Evolutionary conservation across 2,113 vertebrate species (phyloP).

Genomic region (Felis chaus): DNA sequence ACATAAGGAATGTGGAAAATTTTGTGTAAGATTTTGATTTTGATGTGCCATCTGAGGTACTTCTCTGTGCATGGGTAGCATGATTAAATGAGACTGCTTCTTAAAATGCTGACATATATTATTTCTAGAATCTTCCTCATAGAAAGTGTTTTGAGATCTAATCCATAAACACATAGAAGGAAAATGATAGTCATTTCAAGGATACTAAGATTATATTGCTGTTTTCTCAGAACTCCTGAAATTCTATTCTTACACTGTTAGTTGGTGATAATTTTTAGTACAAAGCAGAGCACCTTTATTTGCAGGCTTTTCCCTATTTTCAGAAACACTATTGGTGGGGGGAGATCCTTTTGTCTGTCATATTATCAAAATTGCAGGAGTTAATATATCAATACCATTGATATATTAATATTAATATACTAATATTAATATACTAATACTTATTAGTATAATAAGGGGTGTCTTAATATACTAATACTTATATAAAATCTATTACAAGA

Average conservation of each 20-base stretch:
- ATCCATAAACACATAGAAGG: not conserved
- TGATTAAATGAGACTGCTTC: not conserved
- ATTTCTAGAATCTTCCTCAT: slow-evolving; percentile 14
- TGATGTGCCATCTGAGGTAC: not conserved
- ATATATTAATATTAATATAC: no score
- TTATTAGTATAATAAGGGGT: no score
- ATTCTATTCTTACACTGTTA: not conserved
- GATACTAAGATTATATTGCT: not conserved
- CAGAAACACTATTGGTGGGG: not conserved
- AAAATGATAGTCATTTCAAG: slow-evolving; percentile 24
- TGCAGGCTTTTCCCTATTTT: not conserved
- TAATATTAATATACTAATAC: no score
- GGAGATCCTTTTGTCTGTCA: not conserved
- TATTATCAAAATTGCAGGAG: not conserved
- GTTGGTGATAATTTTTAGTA: not conserved
- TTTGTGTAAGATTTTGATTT: not conserved
- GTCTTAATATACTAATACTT: not conserved
- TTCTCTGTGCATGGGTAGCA: not conserved
- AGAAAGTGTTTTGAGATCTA: slow-evolving; percentile 10
- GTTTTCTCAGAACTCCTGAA: not conserved
- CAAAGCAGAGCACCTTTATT: not conserved
- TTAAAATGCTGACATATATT: not conserved
- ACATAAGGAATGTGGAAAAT: not conserved
- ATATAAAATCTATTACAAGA: not conserved
- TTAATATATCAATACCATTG: not conserved